Evolutionary conservation across 2,888 invertebrate species (phyloP), one percentile per base, ranked within the genome.

Genomic region (Lepidocyrtoides sp.): DNA sequence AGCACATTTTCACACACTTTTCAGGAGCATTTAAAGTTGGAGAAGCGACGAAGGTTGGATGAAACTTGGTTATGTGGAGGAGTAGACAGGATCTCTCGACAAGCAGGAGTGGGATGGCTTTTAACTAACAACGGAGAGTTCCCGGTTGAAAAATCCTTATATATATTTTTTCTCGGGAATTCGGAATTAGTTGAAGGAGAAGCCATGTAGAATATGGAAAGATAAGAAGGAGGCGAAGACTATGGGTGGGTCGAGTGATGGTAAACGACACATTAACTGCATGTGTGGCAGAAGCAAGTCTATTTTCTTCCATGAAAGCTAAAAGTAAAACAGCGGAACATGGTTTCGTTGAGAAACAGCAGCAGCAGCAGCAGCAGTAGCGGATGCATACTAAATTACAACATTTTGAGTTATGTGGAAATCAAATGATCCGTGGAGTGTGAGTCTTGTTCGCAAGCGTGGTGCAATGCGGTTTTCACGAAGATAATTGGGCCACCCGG

Each of bases 401-500:
- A 83, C 66, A 79, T 83, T 92, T 92, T 93, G 93, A 94, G 91
- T 94, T 93, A 94, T 94, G 91, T 91, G 89, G 89, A 86, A 91
- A 91, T 92, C 89, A 94, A 94, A 93, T 94, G 93, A 92, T 91
- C 92, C 94, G 92, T 93, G 91, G 93, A 92, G 93, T 93, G 93
- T 94, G 92, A 92, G 92, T 83, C 94, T 93, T 94, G 94, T 94
- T 94, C 94, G 93, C 94, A 93, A 93, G 93, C 93, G 87, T 93
- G 92, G 92, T 93, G 93, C 93, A 92, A 94, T 94, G 93, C 93
- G 91, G 93, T 94, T 93, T 93, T 92, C 91, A 91, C 60, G 89
- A 93, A 93, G 93, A 93, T 93, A 94, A 94, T 94, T 94, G 94
- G 94, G 94, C 94, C 94, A 94, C 94, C 94, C 93, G 92, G 93